These are phyloP conservation scores for Protaetia brevitarsis DNA, from an alignment of 1,140 invertebrate species.

Conservation along the genomic window DNA sequence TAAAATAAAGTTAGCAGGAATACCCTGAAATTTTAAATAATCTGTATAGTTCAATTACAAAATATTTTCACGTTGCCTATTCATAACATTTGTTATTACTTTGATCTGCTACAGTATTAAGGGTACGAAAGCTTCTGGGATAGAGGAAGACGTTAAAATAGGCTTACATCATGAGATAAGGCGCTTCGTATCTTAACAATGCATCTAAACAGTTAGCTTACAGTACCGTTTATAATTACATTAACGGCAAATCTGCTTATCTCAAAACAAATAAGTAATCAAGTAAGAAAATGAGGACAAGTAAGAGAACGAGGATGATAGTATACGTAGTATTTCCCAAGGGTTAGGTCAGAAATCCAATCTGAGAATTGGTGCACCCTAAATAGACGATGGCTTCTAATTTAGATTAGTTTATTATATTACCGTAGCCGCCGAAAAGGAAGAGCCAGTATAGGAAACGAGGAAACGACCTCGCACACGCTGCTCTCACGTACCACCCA, in stretches of 20 bases:
- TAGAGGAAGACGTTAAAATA: too few relatives aligned
- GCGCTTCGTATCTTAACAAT: too few relatives aligned
- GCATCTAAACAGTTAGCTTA: too few relatives aligned
- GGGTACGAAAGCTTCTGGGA: too few relatives aligned
- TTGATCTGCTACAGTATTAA: too few relatives aligned
- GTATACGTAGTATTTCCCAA: background rate
- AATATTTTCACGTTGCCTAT: too few relatives aligned
- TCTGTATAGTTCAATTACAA: too few relatives aligned
- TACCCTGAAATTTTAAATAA: too few relatives aligned
- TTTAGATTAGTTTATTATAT: conserved; percentile 37
- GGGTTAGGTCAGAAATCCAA: conserved; percentile 33
- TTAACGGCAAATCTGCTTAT: background rate
- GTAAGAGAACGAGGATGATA: background rate
- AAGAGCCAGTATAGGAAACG: background rate
- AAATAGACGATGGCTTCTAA: conserved; percentile 36
- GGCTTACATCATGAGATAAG: too few relatives aligned
- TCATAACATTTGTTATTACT: too few relatives aligned
- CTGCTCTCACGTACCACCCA: too few relatives aligned
- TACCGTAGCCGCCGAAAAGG: conserved; percentile 25
- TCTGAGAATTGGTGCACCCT: conserved; percentile 30
- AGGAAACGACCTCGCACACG: background rate
- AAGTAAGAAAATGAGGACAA: background rate
- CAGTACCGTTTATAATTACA: background rate
- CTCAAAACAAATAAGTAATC: conserved; percentile 1
- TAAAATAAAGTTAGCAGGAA: too few relatives aligned